Evolutionary conservation across 2,888 invertebrate species (phyloP).

Genomic region (Saturnia japonica): DNA sequence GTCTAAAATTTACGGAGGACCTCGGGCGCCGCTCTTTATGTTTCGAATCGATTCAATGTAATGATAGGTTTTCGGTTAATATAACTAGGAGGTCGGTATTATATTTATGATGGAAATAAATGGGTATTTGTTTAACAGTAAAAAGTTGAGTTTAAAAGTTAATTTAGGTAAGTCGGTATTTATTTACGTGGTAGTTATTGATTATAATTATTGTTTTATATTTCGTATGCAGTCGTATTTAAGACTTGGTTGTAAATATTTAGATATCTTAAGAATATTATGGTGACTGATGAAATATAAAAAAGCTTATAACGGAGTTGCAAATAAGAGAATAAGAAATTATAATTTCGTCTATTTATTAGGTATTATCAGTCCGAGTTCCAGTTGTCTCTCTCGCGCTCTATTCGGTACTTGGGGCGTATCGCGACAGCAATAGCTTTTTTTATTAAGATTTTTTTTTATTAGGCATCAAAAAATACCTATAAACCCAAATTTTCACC

Average conservation of each 20-base stretch:
- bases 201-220: neutral
- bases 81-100: neutral
- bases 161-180: neutral
- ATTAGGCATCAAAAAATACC: no score
- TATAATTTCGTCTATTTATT: no score
- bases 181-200: neutral
- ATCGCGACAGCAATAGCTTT: no score
- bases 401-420: no score
- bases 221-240: neutral
- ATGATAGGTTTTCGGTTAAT: constrained; percentile 29
- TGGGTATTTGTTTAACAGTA: neutral
- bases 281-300: no score
- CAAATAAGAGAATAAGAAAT: no score
- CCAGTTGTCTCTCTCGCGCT: no score
- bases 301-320: no score
- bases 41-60: constrained; percentile 11
- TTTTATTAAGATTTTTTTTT: no score
- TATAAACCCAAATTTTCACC: no score
- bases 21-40: constrained; percentile 33
- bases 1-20: constrained; percentile 26
- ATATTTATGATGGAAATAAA: neutral
- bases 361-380: no score
- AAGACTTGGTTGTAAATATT: neutral
- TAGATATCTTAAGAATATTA: neutral
- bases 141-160: neutral